A percentile compares a stretch with the other conserved stretches of the same genome.
These are phyloP conservation scores for Porites lobata DNA, from an alignment of 92 coral and sea anemone genomes.

Conservation along the genomic window DNA sequence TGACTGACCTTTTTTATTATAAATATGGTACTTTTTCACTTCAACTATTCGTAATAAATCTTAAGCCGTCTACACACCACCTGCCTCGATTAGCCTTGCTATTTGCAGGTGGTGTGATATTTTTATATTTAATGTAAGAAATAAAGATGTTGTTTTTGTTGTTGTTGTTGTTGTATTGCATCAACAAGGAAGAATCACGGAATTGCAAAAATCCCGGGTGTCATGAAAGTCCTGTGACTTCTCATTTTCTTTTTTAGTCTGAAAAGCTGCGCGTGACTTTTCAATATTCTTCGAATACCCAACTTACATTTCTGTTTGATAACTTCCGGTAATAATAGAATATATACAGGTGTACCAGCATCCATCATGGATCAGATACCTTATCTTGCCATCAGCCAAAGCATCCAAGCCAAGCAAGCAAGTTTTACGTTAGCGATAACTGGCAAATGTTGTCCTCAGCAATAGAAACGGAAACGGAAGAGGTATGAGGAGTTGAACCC, in stretches of 20 bases:
- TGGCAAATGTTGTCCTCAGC: not conserved
- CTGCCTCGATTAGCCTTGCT: too few relatives aligned
- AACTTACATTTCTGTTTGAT: not conserved
- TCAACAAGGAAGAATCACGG: too few relatives aligned
- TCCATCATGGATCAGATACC: too few relatives aligned
- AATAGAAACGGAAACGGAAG: not conserved
- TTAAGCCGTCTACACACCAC: too few relatives aligned
- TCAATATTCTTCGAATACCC: constrained; percentile 11
- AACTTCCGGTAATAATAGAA: not conserved
- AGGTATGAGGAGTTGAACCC: constrained; percentile 10
- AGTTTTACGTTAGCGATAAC: not conserved
- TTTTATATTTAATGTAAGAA: too few relatives aligned
- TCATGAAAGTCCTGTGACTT: not conserved
- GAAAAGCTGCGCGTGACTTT: not conserved
- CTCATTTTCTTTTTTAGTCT: not conserved
- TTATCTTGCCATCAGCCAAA: not conserved
- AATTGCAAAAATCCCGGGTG: not conserved
- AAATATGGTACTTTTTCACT: too few relatives aligned
- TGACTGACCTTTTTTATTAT: too few relatives aligned
- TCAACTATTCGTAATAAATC: too few relatives aligned
- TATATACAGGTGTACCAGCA: not conserved
- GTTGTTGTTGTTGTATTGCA: too few relatives aligned
- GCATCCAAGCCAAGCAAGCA: not conserved
- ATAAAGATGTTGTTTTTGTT: too few relatives aligned
- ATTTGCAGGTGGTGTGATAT: too few relatives aligned